phyloP scores from a whole-genome alignment of 2,888 invertebrate species.

The Aphidius colemani region DNA sequence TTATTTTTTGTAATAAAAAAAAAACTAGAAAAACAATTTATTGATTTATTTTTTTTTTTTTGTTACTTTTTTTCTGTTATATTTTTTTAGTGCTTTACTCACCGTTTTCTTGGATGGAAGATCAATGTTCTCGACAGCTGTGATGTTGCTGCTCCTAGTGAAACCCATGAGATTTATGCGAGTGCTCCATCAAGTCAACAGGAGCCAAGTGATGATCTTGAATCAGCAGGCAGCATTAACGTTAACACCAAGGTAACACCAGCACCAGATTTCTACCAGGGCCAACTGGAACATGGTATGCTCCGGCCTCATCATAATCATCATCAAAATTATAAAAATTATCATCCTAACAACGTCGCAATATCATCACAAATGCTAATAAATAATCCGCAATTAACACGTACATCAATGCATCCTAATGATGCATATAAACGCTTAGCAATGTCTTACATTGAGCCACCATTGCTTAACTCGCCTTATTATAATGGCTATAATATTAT shows the following conservation, averaged over 20 bases:
- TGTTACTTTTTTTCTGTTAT: not conserved
- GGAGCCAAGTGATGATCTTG: constrained; percentile 49
- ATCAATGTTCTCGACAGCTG: constrained; percentile 88
- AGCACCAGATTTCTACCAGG: constrained; percentile 51
- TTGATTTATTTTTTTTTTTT: not conserved
- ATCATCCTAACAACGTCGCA: constrained; percentile 30
- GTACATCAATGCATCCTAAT: constrained; percentile 35
- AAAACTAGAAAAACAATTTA: not conserved
- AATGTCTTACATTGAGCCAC: constrained; percentile 32
- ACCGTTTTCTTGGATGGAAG: constrained; percentile 93
- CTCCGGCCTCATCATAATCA: constrained; percentile 29
- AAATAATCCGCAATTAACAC: constrained; percentile 25
- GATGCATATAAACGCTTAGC: constrained; percentile 44
- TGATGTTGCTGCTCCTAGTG: constrained; percentile 65
- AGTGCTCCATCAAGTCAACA: constrained; percentile 55
- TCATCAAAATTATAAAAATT: constrained; percentile 41
- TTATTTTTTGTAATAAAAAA: not conserved
- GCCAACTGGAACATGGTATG: constrained; percentile 40
- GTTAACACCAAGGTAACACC: constrained; percentile 56
- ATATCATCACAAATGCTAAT: constrained; percentile 23
- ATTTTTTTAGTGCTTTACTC: constrained; percentile 79
- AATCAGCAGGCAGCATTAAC: constrained; percentile 48
- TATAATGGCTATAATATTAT: constrained; percentile 3
- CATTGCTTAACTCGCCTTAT: constrained; percentile 9
- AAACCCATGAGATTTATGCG: constrained; percentile 64